Evolutionary conservation across 1,140 invertebrate species (phyloP), one percentile per base, ranked within the genome.

Genomic region (Mactra quadrangularis): DNA sequence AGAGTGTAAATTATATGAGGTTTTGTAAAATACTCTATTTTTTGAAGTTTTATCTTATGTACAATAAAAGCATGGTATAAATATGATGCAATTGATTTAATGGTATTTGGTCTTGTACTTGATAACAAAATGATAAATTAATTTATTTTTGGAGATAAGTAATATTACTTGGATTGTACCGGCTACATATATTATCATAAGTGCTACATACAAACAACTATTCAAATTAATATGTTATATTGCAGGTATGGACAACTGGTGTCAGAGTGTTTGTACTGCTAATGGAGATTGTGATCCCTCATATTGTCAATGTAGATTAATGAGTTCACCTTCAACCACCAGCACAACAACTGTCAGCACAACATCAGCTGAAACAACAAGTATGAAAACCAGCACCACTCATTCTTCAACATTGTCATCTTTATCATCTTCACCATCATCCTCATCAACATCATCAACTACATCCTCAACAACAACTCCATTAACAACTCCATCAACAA

Each of bases 231-330:
- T n/a, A n/a, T n/a, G n/a, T 53, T 31, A 6, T 45, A 13, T 3
- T 76, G 25, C 31, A 78, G 76, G 76, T 2, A 68, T 78, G 60
- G 25, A 66, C 50, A 33, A 27, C 33, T 78, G 76, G 76, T 78
- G 76, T 55, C 31, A 78, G 60, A 68, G 19, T n/a, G 31, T 45
- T 6, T 78, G 76, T 68, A 9, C 50, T 15, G 15, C 15, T 15
- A 50, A 59, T 45, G 60, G 60, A 19, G 19, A 27, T 13, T 78
- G 76, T 57, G 59, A 59, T 15, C 29, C 33, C 27, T 66, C 76
- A 17, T 45, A 78, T 50, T 78, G 76, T 53, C 31, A n/a, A 33
- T 78, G 76, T 47, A 59, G 55, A 68, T 29, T 27, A 27, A 9
- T 29, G n/a, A 41, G 11, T 22, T 6, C 0, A 11, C 17, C 59